Base-by-base conservation (phyloP, 2,888 invertebrate genomes). In the Drosophila bunnanda region DNA sequence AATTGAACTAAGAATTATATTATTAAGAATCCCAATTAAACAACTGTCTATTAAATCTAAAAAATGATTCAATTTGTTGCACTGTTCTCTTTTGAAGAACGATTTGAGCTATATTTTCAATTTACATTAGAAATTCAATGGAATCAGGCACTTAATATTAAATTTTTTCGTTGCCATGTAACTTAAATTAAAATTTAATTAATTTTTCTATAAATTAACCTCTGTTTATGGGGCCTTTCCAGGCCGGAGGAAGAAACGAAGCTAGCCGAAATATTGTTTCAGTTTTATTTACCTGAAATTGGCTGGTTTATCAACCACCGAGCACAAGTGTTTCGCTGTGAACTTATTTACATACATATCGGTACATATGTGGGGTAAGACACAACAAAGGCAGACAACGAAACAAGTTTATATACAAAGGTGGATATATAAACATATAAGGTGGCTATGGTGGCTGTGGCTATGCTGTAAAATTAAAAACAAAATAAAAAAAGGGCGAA, bases 251-350 rank as follows among this genome's bases (percentile, higher is more conserved):
- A 50, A 36, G 44, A 55, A 55, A 39, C 56, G n/a, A 28, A 43
- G 32, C 55, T 52, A 56, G 44, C 60, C 72, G 64, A 57, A 48
- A 58, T 86, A 81, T 86, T 86, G 57, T 88, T 83, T 83, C 87
- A 81, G 82, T 87, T 77, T 83, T 87, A 81, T 83, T 88, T 81
- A 75, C 75, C 62, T 48, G 56, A 75, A 78, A 82, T 76, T 88
- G 75, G 82, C 84, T 70, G 88, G 80, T 83, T 70, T 74, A 70
- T 75, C 81, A 86, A 83, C 81, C 79, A 79, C 73, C 56, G 57
- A 68, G 80, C 83, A 88, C 87, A 88, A 88, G 87, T 88, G 89
- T 88, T 83, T 83, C 74, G 68, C 60, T 83, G 76, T 78, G 83
- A 69, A 66, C 73, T 66, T 85, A 80, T 78, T 71, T 79, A 85